A percentile compares a stretch with the other conserved stretches of the same genome.
Evolutionary conservation across 1,140 invertebrate species (phyloP).

Genomic region (Bombus haemorrhoidalis): DNA sequence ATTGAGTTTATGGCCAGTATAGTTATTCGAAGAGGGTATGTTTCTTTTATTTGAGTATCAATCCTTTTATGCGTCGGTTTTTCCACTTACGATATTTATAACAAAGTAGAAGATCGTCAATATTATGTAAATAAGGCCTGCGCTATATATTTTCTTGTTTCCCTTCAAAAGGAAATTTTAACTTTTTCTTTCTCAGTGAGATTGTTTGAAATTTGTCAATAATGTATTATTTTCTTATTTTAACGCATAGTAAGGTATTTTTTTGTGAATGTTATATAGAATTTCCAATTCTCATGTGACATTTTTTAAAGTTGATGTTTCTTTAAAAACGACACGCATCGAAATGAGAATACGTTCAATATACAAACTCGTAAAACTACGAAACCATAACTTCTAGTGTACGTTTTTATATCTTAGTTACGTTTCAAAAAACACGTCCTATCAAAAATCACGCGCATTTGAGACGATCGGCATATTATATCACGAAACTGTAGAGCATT

Average conservation of each 20-base stretch:
- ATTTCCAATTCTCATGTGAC: not conserved
- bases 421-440: not conserved
- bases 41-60: not conserved
- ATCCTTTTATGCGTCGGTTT: not conserved
- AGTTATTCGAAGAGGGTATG: not conserved
- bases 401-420: not conserved
- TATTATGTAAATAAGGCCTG: not conserved
- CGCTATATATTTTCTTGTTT: no score
- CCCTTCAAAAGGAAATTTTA: not conserved
- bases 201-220: not conserved
- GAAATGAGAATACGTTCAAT: no score
- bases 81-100: not conserved
- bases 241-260: not conserved
- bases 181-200: no score
- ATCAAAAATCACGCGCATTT: not conserved
- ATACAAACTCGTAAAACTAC: no score
- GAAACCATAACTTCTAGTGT: not conserved
- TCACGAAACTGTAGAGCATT: not conserved
- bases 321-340: no score
- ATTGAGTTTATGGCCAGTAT: no score
- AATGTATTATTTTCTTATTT: not conserved
- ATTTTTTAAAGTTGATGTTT: not conserved
- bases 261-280: not conserved
- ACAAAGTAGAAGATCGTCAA: not conserved
- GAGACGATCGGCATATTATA: not conserved